phyloP scores from a whole-genome alignment of 2,797 vertebrate genomes.

The Sylvilagus floridanus region DNA sequence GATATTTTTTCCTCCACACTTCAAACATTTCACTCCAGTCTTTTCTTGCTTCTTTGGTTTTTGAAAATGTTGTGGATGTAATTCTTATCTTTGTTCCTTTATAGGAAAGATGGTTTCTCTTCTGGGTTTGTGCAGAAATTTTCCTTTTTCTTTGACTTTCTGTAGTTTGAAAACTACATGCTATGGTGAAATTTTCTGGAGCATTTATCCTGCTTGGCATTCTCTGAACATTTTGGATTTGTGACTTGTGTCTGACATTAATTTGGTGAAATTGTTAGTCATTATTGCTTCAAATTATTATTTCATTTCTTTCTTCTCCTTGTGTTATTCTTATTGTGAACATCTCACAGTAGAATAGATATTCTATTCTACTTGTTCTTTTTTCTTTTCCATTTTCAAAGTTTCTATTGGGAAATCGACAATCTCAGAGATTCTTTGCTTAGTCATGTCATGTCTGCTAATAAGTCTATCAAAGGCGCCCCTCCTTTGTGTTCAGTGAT shows the following conservation, averaged over 20 bases:
- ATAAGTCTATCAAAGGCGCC: neutral
- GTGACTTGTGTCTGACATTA: neutral
- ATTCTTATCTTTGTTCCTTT: neutral
- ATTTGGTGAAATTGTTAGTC: neutral
- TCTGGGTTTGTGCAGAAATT: neutral
- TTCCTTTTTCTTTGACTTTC: neutral
- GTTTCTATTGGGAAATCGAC: neutral
- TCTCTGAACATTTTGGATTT: neutral
- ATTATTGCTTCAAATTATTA: neutral
- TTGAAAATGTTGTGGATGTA: neutral
- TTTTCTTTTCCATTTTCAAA: conserved; percentile 7
- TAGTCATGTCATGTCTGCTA: neutral
- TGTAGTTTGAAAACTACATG: neutral
- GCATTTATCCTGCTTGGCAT: neutral
- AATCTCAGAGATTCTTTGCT: neutral
- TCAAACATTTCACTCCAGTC: neutral
- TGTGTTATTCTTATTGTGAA: accelerated
- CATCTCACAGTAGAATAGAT: neutral
- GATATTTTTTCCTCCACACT: neutral
- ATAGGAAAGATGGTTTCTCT: neutral
- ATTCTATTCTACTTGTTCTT: neutral
- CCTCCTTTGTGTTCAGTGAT: neutral
- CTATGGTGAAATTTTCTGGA: neutral
- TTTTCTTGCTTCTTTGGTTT: neutral
- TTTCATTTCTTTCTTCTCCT: neutral